Evolutionary conservation across 2,797 vertebrate species (phyloP).

Genomic region (Falco columbarius): DNA sequence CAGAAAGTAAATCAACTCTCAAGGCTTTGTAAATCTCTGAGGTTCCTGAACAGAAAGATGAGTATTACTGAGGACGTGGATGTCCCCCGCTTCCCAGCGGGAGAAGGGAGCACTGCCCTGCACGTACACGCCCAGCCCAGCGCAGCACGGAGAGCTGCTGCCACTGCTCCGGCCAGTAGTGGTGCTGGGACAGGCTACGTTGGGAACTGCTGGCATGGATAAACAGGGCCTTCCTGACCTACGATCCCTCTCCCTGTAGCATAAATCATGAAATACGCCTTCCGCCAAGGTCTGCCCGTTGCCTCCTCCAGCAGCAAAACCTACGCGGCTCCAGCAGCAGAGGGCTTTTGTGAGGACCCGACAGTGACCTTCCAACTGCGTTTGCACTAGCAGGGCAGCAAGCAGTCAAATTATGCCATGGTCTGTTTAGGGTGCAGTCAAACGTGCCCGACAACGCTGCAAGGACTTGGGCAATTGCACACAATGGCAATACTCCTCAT

Average conservation of each 20-base stretch:
- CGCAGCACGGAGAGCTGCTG: neutral
- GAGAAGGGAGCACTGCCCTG: neutral
- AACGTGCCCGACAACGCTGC: neutral
- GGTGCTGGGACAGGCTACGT: neutral
- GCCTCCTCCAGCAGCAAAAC: neutral
- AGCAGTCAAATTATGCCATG: neutral
- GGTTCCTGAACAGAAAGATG: neutral
- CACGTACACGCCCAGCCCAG: fast-evolving
- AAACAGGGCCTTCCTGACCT: neutral
- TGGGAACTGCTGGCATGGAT: neutral
- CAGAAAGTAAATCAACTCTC: neutral
- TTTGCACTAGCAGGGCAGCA: neutral
- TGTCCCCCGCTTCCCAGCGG: fast-evolving
- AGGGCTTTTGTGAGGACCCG: neutral
- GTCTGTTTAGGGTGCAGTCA: neutral
- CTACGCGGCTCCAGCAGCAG: neutral
- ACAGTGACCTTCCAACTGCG: neutral
- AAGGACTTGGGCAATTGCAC: neutral
- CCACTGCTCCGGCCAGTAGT: fast-evolving
- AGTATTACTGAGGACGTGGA: fast-evolving
- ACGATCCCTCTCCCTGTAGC: neutral
- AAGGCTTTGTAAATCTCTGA: fast-evolving
- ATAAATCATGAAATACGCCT: neutral
- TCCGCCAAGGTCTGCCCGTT: neutral
- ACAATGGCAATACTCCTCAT: neutral